These are phyloP conservation scores for Laticauda laticaudata DNA, from an alignment of 2,113 vertebrate genomes.

Conservation along the genomic window DNA sequence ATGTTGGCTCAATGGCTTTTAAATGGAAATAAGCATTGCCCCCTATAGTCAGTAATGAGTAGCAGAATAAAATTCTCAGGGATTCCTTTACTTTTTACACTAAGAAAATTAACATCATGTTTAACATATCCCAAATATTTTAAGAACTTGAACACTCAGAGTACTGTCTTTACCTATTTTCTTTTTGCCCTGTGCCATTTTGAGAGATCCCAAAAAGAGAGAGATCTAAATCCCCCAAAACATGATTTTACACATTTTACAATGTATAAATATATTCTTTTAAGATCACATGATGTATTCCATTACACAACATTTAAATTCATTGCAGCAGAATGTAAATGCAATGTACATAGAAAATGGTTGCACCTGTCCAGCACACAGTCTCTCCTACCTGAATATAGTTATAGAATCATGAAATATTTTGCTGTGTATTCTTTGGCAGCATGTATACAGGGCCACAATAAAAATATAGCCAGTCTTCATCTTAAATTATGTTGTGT, in stretches of 20 bases:
- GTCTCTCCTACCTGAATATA: neutral
- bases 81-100: neutral
- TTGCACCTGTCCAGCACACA: neutral
- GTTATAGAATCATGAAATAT: neutral
- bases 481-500: neutral
- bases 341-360: neutral
- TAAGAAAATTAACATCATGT: neutral
- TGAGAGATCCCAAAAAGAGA: neutral
- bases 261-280: neutral
- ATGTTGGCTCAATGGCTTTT: neutral
- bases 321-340: neutral
- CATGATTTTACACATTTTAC: neutral
- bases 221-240: neutral
- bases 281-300: neutral
- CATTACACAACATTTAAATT: neutral
- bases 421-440: neutral
- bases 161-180: neutral
- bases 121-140: neutral
- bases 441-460: neutral
- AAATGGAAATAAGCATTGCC: neutral
- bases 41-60: neutral
- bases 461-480: neutral
- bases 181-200: neutral
- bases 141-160: neutral
- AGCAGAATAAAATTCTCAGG: neutral